Conservation (phyloP, 2,113 vertebrate genomes). For the Dunckerocampus dactyliophorus region DNA sequence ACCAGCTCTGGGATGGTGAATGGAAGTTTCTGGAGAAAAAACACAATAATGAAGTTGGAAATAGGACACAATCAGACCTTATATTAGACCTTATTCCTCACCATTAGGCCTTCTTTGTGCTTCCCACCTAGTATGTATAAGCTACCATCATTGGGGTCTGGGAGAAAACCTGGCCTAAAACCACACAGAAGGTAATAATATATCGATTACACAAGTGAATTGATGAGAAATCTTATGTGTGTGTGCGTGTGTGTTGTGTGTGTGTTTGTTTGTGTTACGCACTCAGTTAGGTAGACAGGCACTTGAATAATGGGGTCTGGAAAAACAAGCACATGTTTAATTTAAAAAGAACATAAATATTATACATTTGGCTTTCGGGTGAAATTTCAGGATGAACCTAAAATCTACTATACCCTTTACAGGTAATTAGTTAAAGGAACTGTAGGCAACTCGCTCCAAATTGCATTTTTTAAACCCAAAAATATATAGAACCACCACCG, state of each 20-base stretch:
- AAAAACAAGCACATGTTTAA: conserved; percentile 13
- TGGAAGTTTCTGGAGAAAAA: conserved; percentile 84
- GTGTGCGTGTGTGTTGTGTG: background rate
- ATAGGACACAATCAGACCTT: conserved; percentile 5
- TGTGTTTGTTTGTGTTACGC: conserved; percentile 61
- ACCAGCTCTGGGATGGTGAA: conserved; percentile 97
- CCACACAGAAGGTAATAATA: background rate
- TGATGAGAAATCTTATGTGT: background rate
- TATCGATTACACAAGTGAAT: no score
- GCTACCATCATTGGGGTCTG: conserved; percentile 93
- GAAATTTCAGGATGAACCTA: no score
- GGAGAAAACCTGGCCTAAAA: conserved; percentile 88
- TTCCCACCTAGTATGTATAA: conserved; percentile 88
- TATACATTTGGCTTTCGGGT: no score
- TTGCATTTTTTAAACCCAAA: no score
- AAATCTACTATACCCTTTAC: no score
- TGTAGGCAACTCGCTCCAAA: no score
- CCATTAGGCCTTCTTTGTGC: conserved; percentile 92
- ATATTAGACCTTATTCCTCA: conserved; percentile 51
- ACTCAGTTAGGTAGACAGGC: conserved; percentile 85
- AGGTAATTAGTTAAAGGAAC: no score
- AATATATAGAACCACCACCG: no score
- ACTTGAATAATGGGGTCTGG: conserved; percentile 92
- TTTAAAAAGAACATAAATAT: background rate
- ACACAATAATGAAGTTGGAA: conserved; percentile 6